A percentile compares a stretch with the other conserved stretches of the same genome.
phyloP scores from a whole-genome alignment of 2,113 vertebrate genomes.

The Psophia crepitans region DNA sequence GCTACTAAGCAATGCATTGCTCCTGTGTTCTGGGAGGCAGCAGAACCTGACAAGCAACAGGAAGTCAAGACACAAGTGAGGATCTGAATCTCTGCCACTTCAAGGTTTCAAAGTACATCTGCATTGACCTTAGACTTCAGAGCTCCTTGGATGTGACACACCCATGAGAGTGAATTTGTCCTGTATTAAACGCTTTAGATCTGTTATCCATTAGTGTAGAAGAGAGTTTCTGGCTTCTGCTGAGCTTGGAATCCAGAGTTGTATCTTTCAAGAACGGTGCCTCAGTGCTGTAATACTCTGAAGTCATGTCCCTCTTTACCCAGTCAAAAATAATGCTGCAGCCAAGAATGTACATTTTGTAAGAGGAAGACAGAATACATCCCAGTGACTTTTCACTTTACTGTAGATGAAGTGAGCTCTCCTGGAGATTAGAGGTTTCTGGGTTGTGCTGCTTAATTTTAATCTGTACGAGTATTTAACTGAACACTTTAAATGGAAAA shows the following conservation, averaged over 20 bases:
- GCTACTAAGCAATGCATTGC: neutral
- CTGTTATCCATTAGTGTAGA: no score
- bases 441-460: neutral
- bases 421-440: neutral
- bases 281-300: neutral
- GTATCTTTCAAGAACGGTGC: neutral
- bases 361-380: neutral
- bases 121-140: neutral
- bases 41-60: neutral
- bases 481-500: neutral
- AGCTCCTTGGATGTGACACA: no score
- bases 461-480: neutral
- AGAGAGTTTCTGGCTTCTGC: no score
- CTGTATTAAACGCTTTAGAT: no score
- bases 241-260: no score
- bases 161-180: no score
- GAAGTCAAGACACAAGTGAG: neutral
- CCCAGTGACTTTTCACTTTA: neutral
- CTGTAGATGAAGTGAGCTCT: neutral
- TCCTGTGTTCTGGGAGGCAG: neutral
- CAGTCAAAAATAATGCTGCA: neutral
- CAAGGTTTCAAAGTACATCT: neutral
- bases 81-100: neutral
- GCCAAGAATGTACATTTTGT: neutral
- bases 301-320: neutral